Conservation (phyloP, 2,113 vertebrate genomes). For the Nymphicus hollandicus region DNA sequence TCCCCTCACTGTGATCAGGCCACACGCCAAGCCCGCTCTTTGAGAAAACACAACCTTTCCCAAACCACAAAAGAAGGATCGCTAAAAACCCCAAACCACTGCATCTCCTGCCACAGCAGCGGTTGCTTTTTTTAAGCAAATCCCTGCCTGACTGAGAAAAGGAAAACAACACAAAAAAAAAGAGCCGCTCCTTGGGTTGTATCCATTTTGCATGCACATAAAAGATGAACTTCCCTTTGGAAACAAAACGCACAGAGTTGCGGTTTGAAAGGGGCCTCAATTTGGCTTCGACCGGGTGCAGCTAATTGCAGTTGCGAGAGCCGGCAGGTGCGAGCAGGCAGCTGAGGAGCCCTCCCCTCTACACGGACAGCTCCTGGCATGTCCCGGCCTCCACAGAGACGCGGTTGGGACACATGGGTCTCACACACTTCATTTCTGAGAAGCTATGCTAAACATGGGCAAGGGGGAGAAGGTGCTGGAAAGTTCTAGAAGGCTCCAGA, state of each 20-base stretch:
- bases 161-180: neutral
- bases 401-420: neutral
- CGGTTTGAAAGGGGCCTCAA: slow-evolving; percentile 46
- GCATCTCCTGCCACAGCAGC: neutral
- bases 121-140: neutral
- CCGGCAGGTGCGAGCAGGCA: slow-evolving; percentile 51
- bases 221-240: slow-evolving; percentile 57
- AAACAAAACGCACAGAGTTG: slow-evolving; percentile 48
- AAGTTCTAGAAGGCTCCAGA: neutral
- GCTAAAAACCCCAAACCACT: neutral
- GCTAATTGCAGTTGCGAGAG: slow-evolving; percentile 26
- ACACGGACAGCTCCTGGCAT: neutral
- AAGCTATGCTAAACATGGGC: fast-evolving
- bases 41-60: neutral
- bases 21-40: neutral
- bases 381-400: neutral
- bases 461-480: neutral
- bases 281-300: slow-evolving; percentile 52
- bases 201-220: slow-evolving; percentile 59
- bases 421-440: fast-evolving
- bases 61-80: neutral
- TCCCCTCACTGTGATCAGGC: neutral
- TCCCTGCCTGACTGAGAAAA: neutral
- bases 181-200: slow-evolving; percentile 19
- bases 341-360: neutral